phyloP scores from a whole-genome alignment of 2,113 vertebrate species.

The Numida meleagris region DNA sequence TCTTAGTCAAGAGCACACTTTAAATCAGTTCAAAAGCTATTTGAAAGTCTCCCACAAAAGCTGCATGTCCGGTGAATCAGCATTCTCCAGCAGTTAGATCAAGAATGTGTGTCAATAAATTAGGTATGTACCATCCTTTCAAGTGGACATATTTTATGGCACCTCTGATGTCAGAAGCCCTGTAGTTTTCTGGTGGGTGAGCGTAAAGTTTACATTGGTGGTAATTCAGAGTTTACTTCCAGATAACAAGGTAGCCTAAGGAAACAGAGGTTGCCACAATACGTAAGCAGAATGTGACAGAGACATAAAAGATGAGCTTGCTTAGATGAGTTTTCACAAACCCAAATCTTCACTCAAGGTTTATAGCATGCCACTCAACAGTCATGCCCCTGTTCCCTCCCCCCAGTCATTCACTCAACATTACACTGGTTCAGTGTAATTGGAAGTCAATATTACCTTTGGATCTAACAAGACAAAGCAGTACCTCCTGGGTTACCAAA shows the following conservation, averaged over 20 bases:
- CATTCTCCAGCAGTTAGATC: not conserved
- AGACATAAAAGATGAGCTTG: not conserved
- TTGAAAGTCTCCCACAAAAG: not conserved
- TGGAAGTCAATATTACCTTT: not conserved
- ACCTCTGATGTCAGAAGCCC: not conserved
- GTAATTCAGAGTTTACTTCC: slow-evolving; percentile 11
- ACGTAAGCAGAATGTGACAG: not conserved
- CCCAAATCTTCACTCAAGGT: not conserved
- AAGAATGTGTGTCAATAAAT: slow-evolving; percentile 31
- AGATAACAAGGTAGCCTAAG: slow-evolving; percentile 17
- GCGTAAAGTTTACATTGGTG: not conserved
- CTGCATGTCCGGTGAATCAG: not conserved
- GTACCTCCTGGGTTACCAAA: not conserved
- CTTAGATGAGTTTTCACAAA: slow-evolving; percentile 2
- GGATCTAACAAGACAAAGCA: not conserved
- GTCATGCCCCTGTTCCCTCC: not conserved
- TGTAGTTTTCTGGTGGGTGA: not conserved
- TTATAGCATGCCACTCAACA: not conserved
- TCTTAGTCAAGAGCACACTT: not conserved
- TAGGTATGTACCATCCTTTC: not conserved
- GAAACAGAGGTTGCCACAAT: slow-evolving; percentile 14
- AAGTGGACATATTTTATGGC: not conserved
- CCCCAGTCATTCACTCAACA: not conserved
- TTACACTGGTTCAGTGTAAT: not conserved
- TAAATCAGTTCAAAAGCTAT: not conserved